phyloP scores from a whole-genome alignment of 2,113 vertebrate species.

The Marmota flaviventris region DNA sequence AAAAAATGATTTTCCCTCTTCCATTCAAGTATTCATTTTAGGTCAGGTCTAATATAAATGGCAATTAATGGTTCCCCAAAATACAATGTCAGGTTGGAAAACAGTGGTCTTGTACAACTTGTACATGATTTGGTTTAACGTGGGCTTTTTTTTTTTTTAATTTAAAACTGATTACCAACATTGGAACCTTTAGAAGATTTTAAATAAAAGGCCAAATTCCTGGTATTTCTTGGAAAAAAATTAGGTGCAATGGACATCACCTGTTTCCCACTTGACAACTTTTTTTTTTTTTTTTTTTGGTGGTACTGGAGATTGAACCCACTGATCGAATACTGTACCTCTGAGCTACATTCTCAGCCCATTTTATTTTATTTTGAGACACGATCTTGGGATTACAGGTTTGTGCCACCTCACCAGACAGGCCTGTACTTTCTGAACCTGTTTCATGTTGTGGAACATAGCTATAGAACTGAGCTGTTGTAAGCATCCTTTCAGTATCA shows the following conservation, averaged over 20 bases:
- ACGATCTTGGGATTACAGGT: not conserved
- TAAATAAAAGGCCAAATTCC: not conserved
- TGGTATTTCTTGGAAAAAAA: not conserved
- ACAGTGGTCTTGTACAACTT: not conserved
- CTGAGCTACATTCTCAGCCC: not conserved
- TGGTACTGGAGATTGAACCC: not conserved
- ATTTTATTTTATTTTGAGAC: not conserved
- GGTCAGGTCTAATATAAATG: constrained; percentile 10
- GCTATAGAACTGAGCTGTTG: not conserved
- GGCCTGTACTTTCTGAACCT: not conserved
- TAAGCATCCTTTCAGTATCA: not conserved
- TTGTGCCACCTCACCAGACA: not conserved
- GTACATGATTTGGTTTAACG: not conserved
- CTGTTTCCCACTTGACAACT: not conserved
- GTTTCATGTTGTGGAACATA: not conserved
- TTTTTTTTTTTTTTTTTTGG: not conserved
- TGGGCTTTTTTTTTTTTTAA: not conserved
- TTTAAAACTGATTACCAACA: not conserved
- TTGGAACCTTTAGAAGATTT: constrained; percentile 13
- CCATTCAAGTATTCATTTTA: not conserved
- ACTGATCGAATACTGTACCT: no score
- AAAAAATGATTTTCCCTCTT: not conserved
- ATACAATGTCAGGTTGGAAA: not conserved
- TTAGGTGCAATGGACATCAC: not conserved
- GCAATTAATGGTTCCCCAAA: not conserved